These are phyloP conservation scores for Megathymus violae DNA, from an alignment of 1,140 invertebrate genomes.

Conservation along the genomic window DNA sequence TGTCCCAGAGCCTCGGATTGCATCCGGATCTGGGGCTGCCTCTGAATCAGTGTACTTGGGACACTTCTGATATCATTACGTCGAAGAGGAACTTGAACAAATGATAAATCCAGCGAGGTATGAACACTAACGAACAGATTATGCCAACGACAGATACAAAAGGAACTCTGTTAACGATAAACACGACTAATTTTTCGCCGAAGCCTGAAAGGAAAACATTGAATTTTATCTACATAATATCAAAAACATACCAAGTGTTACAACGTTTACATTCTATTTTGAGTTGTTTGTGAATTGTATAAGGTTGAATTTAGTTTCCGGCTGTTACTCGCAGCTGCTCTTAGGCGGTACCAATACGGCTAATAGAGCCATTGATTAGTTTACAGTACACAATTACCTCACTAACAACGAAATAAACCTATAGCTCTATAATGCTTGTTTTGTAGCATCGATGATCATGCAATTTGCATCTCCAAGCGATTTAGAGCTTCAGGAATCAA, in stretches of 20 bases:
- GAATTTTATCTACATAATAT: conserved; percentile 7
- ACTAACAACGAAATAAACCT: conserved; percentile 18
- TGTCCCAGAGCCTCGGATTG: too few species aligned
- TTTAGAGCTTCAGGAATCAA: too few species aligned
- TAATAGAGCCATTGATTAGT: conserved; percentile 32
- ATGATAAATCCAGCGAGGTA: background rate
- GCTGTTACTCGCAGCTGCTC: background rate
- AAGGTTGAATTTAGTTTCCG: conserved; percentile 6
- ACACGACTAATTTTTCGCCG: conserved; percentile 27
- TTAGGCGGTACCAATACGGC: conserved; percentile 14
- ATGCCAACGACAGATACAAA: conserved; percentile 14
- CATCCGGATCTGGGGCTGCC: too few species aligned
- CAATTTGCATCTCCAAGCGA: conserved; percentile 12
- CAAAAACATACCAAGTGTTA: conserved; percentile 1
- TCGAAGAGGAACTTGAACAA: too few species aligned
- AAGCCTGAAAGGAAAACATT: conserved; percentile 32
- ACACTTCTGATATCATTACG: too few species aligned
- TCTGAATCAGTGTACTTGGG: too few species aligned
- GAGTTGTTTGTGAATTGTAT: background rate
- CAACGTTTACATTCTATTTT: background rate
- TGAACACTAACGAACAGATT: conserved; percentile 15
- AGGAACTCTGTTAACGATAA: conserved; percentile 17
- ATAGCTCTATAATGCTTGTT: conserved; percentile 10
- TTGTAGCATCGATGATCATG: conserved; percentile 3
- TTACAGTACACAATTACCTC: conserved; percentile 32